phyloP scores from a whole-genome alignment of 2,888 invertebrate genomes.

The Zeuzera pyrina region DNA sequence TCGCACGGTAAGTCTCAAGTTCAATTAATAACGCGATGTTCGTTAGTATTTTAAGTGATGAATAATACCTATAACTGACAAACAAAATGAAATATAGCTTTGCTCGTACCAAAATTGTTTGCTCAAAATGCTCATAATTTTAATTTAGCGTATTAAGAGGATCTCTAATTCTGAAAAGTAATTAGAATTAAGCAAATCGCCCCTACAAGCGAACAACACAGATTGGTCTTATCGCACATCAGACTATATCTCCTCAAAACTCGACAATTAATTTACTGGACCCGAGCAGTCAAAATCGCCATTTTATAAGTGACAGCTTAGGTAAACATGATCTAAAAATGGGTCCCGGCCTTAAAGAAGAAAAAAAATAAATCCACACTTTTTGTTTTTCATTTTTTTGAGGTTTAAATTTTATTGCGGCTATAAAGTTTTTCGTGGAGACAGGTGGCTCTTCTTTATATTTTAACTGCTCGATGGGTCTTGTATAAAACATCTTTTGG shows the following conservation, averaged over 20 bases:
- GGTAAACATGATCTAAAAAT: constrained; percentile 70
- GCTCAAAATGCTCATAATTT: constrained; percentile 34
- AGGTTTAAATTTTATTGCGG: constrained; percentile 70
- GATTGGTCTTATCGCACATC: constrained; percentile 59
- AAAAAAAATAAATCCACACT: constrained; percentile 49
- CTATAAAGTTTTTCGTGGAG: constrained; percentile 71
- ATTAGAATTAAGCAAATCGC: constrained; percentile 59
- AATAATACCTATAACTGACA: too few species aligned
- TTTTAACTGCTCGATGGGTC: constrained; percentile 47
- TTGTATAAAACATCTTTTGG: constrained; percentile 43
- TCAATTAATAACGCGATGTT: too few species aligned
- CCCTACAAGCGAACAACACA: constrained; percentile 38
- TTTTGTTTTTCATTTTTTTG: constrained; percentile 65
- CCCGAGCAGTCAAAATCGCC: constrained; percentile 66
- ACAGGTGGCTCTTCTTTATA: constrained; percentile 72
- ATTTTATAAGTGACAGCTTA: constrained; percentile 70
- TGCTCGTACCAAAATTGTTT: too few species aligned
- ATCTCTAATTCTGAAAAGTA: constrained; percentile 32
- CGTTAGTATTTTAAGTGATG: constrained; percentile 1
- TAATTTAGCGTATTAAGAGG: constrained; percentile 40
- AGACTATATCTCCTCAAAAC: constrained; percentile 59
- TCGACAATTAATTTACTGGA: constrained; percentile 63
- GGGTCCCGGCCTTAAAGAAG: constrained; percentile 53
- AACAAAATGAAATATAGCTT: neutral
- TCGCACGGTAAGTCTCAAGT: constrained; percentile 71